These are phyloP conservation scores for Acropternis orthonyx DNA, from an alignment of 2,797 vertebrate species.

Conservation along the genomic window DNA sequence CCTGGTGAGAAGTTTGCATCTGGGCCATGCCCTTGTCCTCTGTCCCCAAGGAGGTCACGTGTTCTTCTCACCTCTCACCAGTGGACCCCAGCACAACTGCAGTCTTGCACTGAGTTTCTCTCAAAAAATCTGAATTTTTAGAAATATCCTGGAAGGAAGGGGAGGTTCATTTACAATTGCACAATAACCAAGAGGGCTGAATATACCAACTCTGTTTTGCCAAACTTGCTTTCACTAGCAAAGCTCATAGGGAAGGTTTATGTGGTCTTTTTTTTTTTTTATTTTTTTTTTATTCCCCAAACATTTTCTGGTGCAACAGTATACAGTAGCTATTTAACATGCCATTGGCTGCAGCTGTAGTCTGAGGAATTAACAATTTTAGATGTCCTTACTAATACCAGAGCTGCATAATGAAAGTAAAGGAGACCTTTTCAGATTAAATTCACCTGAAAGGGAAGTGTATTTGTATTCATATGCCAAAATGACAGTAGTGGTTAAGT, in stretches of 20 bases:
- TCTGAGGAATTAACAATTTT: neutral
- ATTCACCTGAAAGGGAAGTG: neutral
- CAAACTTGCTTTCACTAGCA: neutral
- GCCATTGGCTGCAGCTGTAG: neutral
- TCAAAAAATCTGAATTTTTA: neutral
- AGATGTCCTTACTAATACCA: neutral
- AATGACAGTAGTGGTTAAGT: neutral
- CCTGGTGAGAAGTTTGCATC: neutral
- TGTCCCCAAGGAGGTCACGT: neutral
- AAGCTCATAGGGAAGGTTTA: neutral
- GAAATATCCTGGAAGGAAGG: neutral
- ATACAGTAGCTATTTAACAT: neutral
- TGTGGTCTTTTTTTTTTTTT: neutral
- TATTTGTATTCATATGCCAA: neutral
- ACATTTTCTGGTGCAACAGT: neutral
- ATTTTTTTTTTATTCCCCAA: neutral
- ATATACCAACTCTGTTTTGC: neutral
- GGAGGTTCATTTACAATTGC: neutral
- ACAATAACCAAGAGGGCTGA: neutral
- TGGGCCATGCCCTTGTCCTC: neutral
- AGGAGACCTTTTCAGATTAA: neutral
- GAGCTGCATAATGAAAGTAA: neutral
- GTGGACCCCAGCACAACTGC: neutral
- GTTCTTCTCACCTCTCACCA: neutral
- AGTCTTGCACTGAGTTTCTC: neutral